Conservation (phyloP, 2,113 vertebrate genomes). For the Sander lucioperca region DNA sequence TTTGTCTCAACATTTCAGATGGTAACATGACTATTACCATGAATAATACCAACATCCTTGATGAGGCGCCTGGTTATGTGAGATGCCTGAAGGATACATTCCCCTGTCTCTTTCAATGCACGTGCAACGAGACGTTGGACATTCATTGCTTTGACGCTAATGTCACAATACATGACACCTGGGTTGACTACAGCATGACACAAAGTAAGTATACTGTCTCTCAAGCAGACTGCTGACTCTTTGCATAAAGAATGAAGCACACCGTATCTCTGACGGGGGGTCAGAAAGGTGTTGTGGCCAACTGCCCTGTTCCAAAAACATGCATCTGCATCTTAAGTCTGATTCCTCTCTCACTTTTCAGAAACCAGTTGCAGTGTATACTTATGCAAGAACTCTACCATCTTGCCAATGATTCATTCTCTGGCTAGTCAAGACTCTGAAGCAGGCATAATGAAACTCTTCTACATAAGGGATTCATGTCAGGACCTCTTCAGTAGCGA, state of each 20-base stretch:
- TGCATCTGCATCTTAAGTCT: neutral
- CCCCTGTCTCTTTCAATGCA: neutral
- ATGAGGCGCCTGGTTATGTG: rapidly evolving
- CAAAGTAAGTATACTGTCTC: neutral
- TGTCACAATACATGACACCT: rapidly evolving
- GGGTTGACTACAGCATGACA: rapidly evolving
- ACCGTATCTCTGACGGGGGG: neutral
- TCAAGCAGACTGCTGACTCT: neutral
- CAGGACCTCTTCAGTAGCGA: rapidly evolving
- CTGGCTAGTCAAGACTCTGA: rapidly evolving
- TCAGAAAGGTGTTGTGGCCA: neutral
- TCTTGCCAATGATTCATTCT: rapidly evolving
- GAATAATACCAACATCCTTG: rapidly evolving
- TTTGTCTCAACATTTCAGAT: conserved; percentile 26
- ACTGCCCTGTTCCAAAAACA: neutral
- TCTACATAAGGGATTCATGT: conserved; percentile 2
- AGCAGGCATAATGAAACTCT: neutral
- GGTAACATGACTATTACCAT: rapidly evolving
- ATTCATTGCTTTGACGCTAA: rapidly evolving
- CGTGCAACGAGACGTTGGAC: rapidly evolving
- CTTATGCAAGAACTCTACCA: rapidly evolving
- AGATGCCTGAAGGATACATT: rapidly evolving
- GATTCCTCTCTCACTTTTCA: conserved; percentile 14
- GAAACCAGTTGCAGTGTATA: neutral
- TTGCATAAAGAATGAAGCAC: neutral